These are phyloP conservation scores for Oscheius sp. DNA, from an alignment of 1,140 invertebrate species.

Conservation along the genomic window DNA sequence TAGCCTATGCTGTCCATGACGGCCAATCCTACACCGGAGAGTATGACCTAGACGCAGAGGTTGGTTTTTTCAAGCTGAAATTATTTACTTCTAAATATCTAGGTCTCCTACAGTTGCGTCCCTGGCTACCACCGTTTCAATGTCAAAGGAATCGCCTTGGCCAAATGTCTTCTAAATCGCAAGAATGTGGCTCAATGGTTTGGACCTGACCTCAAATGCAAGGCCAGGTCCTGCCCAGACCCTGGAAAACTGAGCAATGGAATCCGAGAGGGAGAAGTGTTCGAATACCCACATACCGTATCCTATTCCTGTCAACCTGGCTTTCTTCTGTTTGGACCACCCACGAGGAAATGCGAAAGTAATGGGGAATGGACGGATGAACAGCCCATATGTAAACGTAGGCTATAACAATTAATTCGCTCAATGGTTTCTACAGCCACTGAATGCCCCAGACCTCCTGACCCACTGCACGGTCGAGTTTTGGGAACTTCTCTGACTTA, in stretches of 20 bases:
- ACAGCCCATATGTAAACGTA: constrained; percentile 61
- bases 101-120: constrained; percentile 75
- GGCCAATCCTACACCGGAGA: constrained; percentile 66
- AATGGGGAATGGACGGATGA: constrained; percentile 63
- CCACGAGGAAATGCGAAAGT: constrained; percentile 59
- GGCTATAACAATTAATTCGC: background rate
- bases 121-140: constrained; percentile 72
- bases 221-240: constrained; percentile 79
- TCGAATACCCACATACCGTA: constrained; percentile 79
- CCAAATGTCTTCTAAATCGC: constrained; percentile 83
- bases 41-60: constrained; percentile 68
- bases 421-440: constrained; percentile 47
- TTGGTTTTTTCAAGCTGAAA: constrained; percentile 65
- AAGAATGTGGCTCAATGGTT: constrained; percentile 80
- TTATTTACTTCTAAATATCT: background rate
- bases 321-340: constrained; percentile 61
- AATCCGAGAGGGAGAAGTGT: constrained; percentile 81
- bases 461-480: constrained; percentile 71
- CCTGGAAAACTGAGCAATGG: constrained; percentile 85
- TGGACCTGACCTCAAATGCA: constrained; percentile 88
- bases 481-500: constrained; percentile 84
- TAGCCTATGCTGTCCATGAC: constrained; percentile 83
- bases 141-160: constrained; percentile 66
- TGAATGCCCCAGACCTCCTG: constrained; percentile 53
- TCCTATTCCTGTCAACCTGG: constrained; percentile 62